Conservation (phyloP, 2,888 invertebrate genomes). For the Mechanitis messenoides region DNA sequence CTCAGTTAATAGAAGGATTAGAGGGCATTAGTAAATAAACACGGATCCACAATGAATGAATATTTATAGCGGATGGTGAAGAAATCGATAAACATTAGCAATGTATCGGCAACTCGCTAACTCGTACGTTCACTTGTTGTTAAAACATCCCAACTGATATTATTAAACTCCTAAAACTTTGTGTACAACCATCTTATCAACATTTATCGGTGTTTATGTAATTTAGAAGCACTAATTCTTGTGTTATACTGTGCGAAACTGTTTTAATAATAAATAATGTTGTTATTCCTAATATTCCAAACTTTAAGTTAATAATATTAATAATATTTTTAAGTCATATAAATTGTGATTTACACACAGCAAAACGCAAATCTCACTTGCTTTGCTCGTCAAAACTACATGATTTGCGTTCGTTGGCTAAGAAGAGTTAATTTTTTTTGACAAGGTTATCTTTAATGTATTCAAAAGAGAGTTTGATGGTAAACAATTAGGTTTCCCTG, state of each 20-base stretch:
- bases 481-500: constrained; percentile 12
- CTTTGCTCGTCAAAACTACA: constrained; percentile 60
- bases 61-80: constrained; percentile 33
- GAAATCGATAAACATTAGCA: constrained; percentile 39
- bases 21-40: constrained; percentile 25
- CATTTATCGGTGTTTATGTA: no score
- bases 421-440: constrained; percentile 41
- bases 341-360: constrained; percentile 20
- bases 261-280: no score
- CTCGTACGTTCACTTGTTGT: constrained; percentile 24
- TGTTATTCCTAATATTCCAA: no score
- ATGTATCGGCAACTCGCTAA: constrained; percentile 27
- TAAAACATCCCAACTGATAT: constrained; percentile 18
- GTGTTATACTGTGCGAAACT: no score
- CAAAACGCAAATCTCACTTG: constrained; percentile 50
- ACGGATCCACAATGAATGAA: constrained; percentile 28
- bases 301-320: no score
- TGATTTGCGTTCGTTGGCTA: constrained; percentile 50
- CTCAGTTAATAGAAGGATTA: constrained; percentile 25
- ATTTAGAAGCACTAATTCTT: no score
- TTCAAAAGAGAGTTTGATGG: constrained; percentile 50
- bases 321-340: no score
- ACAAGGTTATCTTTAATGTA: constrained; percentile 46
- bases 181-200: constrained; percentile 8
- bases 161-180: constrained; percentile 21